Conservation (phyloP, 1,140 invertebrate species). For the Chionoecetes opilio region DNA sequence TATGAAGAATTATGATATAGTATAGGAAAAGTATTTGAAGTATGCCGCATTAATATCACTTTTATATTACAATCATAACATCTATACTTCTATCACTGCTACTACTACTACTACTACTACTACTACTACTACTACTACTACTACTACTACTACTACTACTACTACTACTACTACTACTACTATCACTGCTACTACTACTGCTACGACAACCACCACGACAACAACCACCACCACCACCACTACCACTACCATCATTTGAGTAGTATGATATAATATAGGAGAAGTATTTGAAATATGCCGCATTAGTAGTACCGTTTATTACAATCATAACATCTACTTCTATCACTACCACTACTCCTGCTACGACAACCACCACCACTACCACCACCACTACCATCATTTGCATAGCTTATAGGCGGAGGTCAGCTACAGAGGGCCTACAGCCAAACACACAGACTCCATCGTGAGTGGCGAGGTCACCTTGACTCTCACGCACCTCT, state of each 20-base stretch:
- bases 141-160: no score
- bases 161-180: no score
- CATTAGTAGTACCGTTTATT: no score
- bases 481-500: conserved; percentile 3
- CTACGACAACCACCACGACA: background rate
- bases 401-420: background rate
- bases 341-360: background rate
- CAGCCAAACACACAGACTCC: background rate
- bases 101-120: no score
- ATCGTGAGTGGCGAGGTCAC: background rate
- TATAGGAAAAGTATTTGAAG: background rate
- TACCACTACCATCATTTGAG: background rate
- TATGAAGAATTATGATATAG: no score
- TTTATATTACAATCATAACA: no score
- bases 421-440: background rate
- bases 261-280: no score
- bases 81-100: no score
- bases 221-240: background rate
- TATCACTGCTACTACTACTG: background rate
- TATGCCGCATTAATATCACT: no score
- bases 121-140: no score
- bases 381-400: background rate
- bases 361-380: background rate
- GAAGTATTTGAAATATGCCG: no score
- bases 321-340: background rate